A percentile compares a stretch with the other conserved stretches of the same genome.
Conservation (phyloP, 1,140 invertebrate genomes). For the Drosophila azteca region DNA sequence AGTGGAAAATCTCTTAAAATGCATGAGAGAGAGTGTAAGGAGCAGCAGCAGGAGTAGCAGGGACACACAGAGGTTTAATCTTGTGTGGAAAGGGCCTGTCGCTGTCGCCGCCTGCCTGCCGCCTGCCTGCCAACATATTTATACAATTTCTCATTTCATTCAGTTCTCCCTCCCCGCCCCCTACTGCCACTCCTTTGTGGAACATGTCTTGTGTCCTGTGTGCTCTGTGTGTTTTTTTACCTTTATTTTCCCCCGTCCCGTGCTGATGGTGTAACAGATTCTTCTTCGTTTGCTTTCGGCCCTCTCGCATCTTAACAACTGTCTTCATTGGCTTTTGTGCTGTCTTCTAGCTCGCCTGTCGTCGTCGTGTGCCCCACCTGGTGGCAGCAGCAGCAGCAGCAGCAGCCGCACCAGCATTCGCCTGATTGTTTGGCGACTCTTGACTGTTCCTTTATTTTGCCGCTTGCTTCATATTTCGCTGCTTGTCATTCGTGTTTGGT, state of each 20-base stretch:
- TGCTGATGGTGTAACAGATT: too few relatives aligned
- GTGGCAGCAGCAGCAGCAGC: constrained; percentile 25
- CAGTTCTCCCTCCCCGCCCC: constrained; percentile 29
- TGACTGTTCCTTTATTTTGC: constrained; percentile 49
- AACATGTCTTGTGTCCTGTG: constrained; percentile 46
- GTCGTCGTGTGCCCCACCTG: constrained; percentile 23
- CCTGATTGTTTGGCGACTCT: constrained; percentile 44
- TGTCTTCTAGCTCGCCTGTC: too few relatives aligned
- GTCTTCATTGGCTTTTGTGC: constrained; percentile 52
- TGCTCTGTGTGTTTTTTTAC: neutral
- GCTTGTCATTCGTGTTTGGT: constrained; percentile 45
- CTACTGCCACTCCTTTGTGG: constrained; percentile 35
- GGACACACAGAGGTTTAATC: constrained; percentile 47
- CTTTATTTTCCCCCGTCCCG: too few relatives aligned
- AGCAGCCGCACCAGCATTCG: constrained; percentile 36
- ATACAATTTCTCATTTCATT: constrained; percentile 80
- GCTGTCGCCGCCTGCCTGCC: neutral
- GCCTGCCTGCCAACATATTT: constrained; percentile 67
- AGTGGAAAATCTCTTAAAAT: constrained; percentile 77
- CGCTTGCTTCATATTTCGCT: constrained; percentile 47
- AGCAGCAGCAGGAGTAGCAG: neutral
- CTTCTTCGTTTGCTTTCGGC: constrained; percentile 31
- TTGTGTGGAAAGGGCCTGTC: constrained; percentile 56
- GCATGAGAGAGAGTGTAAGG: constrained; percentile 45
- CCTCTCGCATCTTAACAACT: constrained; percentile 57